A percentile compares a stretch with the other conserved stretches of the same genome.
These are phyloP conservation scores for Aphrocallistes beatrix DNA, from an alignment of 37 sponge, comb jelly and placozoan genomes.

Conservation along the genomic window DNA sequence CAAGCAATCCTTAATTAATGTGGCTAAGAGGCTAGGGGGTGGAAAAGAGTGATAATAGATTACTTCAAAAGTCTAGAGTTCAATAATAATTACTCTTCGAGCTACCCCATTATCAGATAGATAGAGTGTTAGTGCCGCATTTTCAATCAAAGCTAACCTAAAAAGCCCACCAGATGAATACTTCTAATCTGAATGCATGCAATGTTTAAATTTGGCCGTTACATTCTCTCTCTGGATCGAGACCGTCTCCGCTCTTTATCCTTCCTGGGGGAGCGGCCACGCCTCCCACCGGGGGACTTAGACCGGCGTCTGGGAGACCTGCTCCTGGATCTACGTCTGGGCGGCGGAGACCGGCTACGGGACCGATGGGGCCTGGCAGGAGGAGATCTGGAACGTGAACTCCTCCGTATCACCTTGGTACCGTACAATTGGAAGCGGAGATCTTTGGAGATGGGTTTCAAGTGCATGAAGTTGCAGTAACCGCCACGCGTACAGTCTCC, in stretches of 20 bases:
- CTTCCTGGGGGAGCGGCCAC: not conserved
- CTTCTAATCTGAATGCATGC: too few species aligned
- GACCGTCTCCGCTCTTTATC: not conserved
- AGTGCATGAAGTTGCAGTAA: conserved; percentile 98
- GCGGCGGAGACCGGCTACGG: not conserved
- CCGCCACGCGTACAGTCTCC: conserved; percentile 96
- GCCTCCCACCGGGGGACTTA: not conserved
- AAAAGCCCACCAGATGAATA: too few species aligned
- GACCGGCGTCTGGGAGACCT: conserved; percentile 4
- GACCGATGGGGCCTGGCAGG: not conserved
- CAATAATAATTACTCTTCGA: too few species aligned
- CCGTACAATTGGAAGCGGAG: conserved; percentile 26
- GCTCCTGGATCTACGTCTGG: not conserved
- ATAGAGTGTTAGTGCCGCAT: too few species aligned
- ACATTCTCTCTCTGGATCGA: not conserved
- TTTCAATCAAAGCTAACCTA: too few species aligned
- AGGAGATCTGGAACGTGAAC: not conserved
- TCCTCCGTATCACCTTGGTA: not conserved
- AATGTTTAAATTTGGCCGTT: too few species aligned
- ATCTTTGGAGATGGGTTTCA: conserved; percentile 88
- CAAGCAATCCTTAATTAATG: too few species aligned
- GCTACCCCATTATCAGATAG: too few species aligned
- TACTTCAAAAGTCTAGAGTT: too few species aligned
- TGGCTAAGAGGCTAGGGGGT: too few species aligned
- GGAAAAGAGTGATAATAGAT: too few species aligned